Evolutionary conservation across 2,113 vertebrate genomes (phyloP).

Genomic region (Alethe diademata): DNA sequence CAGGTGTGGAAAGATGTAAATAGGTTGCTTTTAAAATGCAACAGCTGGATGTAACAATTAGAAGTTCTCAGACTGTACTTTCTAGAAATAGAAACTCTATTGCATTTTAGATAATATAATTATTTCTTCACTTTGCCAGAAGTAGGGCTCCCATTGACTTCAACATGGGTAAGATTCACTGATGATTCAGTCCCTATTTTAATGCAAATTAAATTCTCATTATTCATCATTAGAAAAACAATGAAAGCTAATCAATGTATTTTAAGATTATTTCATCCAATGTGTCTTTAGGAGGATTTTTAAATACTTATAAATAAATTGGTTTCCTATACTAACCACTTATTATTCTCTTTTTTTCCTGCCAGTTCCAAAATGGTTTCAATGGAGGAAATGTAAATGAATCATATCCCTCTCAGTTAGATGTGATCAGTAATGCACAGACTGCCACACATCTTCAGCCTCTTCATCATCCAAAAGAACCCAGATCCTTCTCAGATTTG

Average conservation of each 20-base stretch:
- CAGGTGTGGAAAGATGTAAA: not conserved
- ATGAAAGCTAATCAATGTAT: not conserved
- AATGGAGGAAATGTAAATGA: slow-evolving; percentile 68
- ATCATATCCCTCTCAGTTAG: slow-evolving; percentile 67
- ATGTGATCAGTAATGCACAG: slow-evolving; percentile 54
- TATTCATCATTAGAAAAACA: not conserved
- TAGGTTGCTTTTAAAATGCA: slow-evolving; percentile 1
- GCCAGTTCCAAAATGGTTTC: slow-evolving; percentile 74
- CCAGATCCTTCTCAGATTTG: slow-evolving; percentile 74
- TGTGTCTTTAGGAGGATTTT: not conserved
- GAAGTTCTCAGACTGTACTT: not conserved
- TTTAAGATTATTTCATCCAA: not conserved
- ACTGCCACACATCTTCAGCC: slow-evolving; percentile 61
- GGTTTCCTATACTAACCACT: not conserved
- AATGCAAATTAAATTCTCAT: not conserved
- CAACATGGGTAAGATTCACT: not conserved
- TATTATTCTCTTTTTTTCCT: slow-evolving; percentile 29
- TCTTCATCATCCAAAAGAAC: slow-evolving; percentile 67
- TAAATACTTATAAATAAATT: not conserved
- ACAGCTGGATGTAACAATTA: not conserved
- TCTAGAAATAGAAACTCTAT: not conserved
- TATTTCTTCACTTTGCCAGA: not conserved
- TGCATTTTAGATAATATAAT: not conserved
- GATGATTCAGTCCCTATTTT: not conserved
- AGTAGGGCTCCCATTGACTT: not conserved